Evolutionary conservation across 2,888 invertebrate species (phyloP).

Genomic region (Liopterus haemorrhoidalis): DNA sequence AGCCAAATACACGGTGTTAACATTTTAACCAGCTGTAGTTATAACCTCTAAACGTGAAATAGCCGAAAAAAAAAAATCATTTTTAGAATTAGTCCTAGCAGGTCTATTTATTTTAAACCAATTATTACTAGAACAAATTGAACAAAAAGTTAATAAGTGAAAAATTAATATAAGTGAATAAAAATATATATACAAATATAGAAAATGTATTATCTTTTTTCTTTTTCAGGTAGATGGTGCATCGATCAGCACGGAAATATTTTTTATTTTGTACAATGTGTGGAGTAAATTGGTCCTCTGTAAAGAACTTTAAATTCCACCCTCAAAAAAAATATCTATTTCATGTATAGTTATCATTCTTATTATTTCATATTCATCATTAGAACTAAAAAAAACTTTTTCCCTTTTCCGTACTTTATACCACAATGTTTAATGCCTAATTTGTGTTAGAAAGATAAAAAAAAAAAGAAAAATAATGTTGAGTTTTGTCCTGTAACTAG

Average conservation of each 20-base stretch:
- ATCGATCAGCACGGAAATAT: slow-evolving; percentile 31
- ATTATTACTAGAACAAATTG: no score
- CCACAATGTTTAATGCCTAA: no score
- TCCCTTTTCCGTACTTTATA: no score
- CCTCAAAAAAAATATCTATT: slow-evolving; percentile 1
- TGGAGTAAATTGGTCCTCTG: neutral
- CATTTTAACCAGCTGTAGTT: slow-evolving; percentile 10
- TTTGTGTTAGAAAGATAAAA: no score
- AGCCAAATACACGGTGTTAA: slow-evolving; percentile 8
- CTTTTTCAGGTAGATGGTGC: slow-evolving; percentile 34
- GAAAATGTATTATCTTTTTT: no score
- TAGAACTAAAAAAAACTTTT: no score
- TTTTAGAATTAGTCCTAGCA: neutral
- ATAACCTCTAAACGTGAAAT: neutral
- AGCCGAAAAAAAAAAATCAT: neutral
- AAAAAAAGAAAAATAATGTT: no score
- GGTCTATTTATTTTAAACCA: no score
- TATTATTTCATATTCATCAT: neutral
- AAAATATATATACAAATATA: no score
- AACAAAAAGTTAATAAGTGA: no score
- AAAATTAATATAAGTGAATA: no score
- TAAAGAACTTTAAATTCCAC: neutral
- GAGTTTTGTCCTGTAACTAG: no score
- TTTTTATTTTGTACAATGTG: slow-evolving; percentile 33
- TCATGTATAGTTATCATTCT: slow-evolving; percentile 1